Conservation (phyloP, 2,888 invertebrate genomes). For the Eucera pruinosa region DNA sequence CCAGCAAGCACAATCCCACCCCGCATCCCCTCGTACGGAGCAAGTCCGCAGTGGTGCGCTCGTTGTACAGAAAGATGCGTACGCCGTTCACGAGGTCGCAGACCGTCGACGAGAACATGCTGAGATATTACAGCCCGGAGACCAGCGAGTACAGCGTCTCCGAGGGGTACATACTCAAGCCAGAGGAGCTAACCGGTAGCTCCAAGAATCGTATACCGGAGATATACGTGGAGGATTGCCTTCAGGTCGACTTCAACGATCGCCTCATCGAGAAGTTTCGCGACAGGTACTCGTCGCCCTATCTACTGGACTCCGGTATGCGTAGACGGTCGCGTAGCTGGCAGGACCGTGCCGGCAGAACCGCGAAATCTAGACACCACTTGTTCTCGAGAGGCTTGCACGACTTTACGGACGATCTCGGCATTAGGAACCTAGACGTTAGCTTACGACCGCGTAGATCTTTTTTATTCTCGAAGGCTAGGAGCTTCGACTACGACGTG, state of each 20-base stretch:
- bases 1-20: slow-evolving; percentile 76
- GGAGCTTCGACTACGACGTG: slow-evolving; percentile 81
- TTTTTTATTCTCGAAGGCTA: slow-evolving; percentile 75
- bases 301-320: slow-evolving; percentile 56
- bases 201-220: slow-evolving; percentile 78
- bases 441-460: slow-evolving; percentile 72
- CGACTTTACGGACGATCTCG: slow-evolving; percentile 60
- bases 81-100: slow-evolving; percentile 83
- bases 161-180: slow-evolving; percentile 78
- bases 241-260: slow-evolving; percentile 78
- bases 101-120: slow-evolving; percentile 83
- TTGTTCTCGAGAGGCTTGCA: slow-evolving; percentile 45
- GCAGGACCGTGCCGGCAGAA: slow-evolving; percentile 68
- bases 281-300: slow-evolving; percentile 65
- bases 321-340: slow-evolving; percentile 71
- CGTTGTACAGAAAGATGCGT: slow-evolving; percentile 83
- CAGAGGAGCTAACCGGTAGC: slow-evolving; percentile 70
- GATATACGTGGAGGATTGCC: slow-evolving; percentile 81
- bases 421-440: slow-evolving; percentile 67
- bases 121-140: slow-evolving; percentile 81
- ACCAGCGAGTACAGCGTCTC: slow-evolving; percentile 81
- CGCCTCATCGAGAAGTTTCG: slow-evolving; percentile 78
- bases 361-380: slow-evolving; percentile 55
- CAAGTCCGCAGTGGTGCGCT: slow-evolving; percentile 84
- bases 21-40: slow-evolving; percentile 83